Evolutionary conservation across 1,140 invertebrate genomes (phyloP), one percentile per base, ranked within the genome.

Genomic region (Patella vulgata): DNA sequence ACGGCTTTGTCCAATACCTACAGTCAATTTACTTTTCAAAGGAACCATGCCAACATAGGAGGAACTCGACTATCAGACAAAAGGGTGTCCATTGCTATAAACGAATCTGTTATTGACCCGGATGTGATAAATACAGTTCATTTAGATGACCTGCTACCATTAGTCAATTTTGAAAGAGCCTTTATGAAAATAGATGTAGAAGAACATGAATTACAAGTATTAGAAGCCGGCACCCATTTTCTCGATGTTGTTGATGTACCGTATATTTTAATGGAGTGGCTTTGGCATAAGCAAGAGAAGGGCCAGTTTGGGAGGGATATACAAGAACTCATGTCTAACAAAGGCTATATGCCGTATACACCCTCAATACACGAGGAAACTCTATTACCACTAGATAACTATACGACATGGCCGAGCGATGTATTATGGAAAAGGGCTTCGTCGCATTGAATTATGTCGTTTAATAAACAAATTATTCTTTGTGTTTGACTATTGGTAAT

Each of bases 141-240:
- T 17, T 28, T 70, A 39, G 67, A 70, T 23, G 63, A 70, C 51
- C 46, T 66, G 17, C 28, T 70, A 53, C 63, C 55, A 36, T 39
- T 64, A 14, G 30, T 51, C 36, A 46, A 50, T 27, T 54, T 62
- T 33, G 59, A 62, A 44, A 58, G 57, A 21, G 62, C 48, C 19
- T 54, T 62, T 19, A 55, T 70, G 19, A 70, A 70, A 51, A 70
- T 70, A 39, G 67, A 70, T 36, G 63, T 70, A 94, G 95, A 83
- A 95, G 63, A 39, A 11, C 59, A 46, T 47, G 67, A 70, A 52
- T 44, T 31, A 9, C 52, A 62, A 19, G 67, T 66, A 1, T 14
- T 70, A 1, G 31, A 53, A 42, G 59, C 63, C 36, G 67, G 30
- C 6, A 44, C 44, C 27, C 36, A 40, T 23, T 65, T 70, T 53